Evolutionary conservation across 1,140 invertebrate genomes (phyloP), one percentile per base, ranked within the genome.

Genomic region (Geopemphigus sp.): DNA sequence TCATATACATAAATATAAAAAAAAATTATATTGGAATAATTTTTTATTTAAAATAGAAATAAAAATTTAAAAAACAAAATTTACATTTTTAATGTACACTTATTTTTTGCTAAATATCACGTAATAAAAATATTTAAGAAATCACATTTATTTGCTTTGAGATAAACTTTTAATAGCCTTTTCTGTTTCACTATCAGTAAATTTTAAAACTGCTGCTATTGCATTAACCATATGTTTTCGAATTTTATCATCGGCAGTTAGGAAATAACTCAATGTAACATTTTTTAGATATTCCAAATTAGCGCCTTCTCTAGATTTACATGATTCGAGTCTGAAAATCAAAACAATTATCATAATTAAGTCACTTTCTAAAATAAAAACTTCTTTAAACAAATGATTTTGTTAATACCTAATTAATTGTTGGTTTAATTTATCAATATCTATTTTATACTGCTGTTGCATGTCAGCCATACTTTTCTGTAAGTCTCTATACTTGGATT

Each of bases 251-350:
- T 94, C 92, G 1, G 86, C 88, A 15, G 90, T 91, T n/a, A 91
- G 88, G 72, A 96, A 87, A 84, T 91, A 96, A 82, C 92, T 92
- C 24, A 94, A 88, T 59, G 95, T 90, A 12, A 96, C 94, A 86
- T 96, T 96, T 85, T 96, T 96, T 81, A 96, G 85, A 84, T 96
- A 96, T 84, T 95, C 94, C 59, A 95, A 85, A 87, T 95, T 95
- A 0, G 93, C 93, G 14, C 93, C 92, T 86, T 95, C 93, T 26
- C 93, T 86, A 5, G 91, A 92, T 83, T 93, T 90, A 82, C 90
- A 92, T 10, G 92, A 88, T 83, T 93, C 90, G 57, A 93, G 84
- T 83, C 93, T 93, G 83, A 81, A 85, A 85, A 82, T 81, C 80
- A 81, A 81, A 11, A 1, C 45, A 50, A 50, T 14, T 8, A 54